Evolutionary conservation across 2,888 invertebrate genomes (phyloP).

Genomic region (Phrixothrix hirtus): DNA sequence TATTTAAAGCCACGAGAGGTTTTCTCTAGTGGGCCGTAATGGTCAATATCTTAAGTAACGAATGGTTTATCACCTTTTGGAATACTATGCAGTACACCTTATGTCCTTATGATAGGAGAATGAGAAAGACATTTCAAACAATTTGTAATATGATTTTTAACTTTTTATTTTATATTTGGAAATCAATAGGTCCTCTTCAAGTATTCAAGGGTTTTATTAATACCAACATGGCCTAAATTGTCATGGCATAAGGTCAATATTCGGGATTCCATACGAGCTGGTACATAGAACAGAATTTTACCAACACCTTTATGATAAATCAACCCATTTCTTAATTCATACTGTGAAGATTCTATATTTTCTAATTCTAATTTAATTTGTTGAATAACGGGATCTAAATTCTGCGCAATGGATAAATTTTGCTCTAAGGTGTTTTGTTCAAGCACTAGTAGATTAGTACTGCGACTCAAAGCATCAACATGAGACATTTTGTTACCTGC

Average conservation of each 20-base stretch:
- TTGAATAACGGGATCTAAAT: constrained; percentile 33
- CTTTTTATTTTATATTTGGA: constrained; percentile 38
- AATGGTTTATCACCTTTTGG: too few relatives aligned
- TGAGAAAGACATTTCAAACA: constrained; percentile 45
- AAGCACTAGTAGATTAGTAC: constrained; percentile 31
- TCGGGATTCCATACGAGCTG: constrained; percentile 34
- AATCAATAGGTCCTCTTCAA: constrained; percentile 45
- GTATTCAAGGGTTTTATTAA: constrained; percentile 40
- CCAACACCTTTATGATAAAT: constrained; percentile 19
- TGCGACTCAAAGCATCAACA: constrained; percentile 31
- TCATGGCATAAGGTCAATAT: constrained; percentile 39
- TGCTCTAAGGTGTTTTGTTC: constrained; percentile 36
- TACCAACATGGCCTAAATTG: constrained; percentile 41
- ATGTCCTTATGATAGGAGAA: too few relatives aligned
- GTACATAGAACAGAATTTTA: constrained; percentile 32
- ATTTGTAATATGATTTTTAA: constrained; percentile 37
- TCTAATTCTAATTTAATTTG: constrained; percentile 31
- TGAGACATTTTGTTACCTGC: background rate
- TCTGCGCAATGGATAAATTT: constrained; percentile 31
- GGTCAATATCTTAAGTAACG: too few relatives aligned
- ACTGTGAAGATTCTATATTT: constrained; percentile 20
- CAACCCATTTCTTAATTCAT: constrained; percentile 14
- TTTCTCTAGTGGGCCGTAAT: too few relatives aligned
- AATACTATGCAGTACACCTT: too few relatives aligned
- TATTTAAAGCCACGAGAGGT: too few relatives aligned